phyloP scores from a whole-genome alignment of 37 sponge, comb jelly and placozoan species.

The Geodia barretti region DNA sequence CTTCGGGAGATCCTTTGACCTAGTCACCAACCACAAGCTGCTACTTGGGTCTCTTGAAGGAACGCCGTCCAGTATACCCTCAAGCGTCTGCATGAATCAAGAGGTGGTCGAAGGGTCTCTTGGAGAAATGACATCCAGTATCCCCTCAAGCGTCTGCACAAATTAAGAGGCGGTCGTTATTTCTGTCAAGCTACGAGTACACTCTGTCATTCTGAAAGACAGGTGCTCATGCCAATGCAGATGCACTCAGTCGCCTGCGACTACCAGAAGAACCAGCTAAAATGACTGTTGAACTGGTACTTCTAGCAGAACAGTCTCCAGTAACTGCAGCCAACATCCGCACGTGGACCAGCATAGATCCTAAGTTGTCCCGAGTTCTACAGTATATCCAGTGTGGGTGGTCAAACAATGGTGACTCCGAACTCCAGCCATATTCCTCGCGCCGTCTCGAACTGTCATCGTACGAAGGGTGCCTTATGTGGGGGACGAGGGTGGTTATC shows the following conservation, averaged over 20 bases:
- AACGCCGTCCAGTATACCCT: too few species aligned
- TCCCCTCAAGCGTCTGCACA: slow-evolving; percentile 32
- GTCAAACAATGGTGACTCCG: slow-evolving; percentile 11
- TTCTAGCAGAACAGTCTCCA: slow-evolving; percentile 16
- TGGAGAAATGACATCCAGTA: not conserved
- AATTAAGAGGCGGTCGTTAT: slow-evolving; percentile 12
- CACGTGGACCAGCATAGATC: slow-evolving; percentile 11
- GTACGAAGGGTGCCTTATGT: slow-evolving; percentile 10
- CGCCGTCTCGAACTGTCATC: not conserved
- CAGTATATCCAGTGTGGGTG: slow-evolving; percentile 9
- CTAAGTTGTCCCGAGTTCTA: slow-evolving; percentile 5
- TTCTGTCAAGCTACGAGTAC: slow-evolving; percentile 34
- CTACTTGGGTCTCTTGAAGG: too few species aligned
- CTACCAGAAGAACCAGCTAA: not conserved
- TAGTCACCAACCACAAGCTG: too few species aligned
- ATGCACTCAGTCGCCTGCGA: slow-evolving; percentile 32
- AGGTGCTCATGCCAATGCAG: slow-evolving; percentile 23
- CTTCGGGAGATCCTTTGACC: too few species aligned
- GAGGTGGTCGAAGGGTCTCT: too few species aligned
- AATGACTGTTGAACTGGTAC: slow-evolving; percentile 11
- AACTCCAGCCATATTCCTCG: not conserved
- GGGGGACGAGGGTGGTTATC: slow-evolving; percentile 15
- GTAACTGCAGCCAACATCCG: slow-evolving; percentile 18
- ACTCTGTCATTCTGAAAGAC: slow-evolving; percentile 2
- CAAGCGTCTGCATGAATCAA: too few species aligned